Evolutionary conservation across 92 coral and sea anemone species (phyloP).

Genomic region (Paragorgia papillata): DNA sequence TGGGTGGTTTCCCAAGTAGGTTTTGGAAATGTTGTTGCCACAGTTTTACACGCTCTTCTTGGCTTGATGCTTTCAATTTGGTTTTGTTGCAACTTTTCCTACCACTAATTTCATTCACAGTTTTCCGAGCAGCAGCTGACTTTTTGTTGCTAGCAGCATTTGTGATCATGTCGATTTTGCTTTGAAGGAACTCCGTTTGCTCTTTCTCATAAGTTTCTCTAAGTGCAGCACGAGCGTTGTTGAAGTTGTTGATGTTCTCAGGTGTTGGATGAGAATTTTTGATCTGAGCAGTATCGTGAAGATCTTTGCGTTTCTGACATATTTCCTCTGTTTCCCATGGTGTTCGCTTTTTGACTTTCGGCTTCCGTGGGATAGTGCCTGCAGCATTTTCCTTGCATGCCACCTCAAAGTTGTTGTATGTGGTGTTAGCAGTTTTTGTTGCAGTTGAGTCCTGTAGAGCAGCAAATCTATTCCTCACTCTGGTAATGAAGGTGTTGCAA

Average conservation of each 20-base stretch:
- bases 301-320: conserved; percentile 18
- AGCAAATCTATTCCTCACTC: conserved; percentile 38
- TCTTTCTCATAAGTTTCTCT: background rate
- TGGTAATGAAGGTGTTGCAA: conserved; percentile 14
- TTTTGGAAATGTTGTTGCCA: conserved; percentile 50
- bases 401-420: conserved; percentile 28
- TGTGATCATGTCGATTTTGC: conserved; percentile 1
- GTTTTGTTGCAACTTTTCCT: conserved; percentile 30
- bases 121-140: conserved; percentile 43
- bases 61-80: conserved; percentile 21
- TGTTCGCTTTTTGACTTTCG: conserved; percentile 14
- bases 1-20: conserved; percentile 54
- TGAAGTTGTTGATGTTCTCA: background rate
- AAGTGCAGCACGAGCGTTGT: background rate
- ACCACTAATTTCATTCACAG: conserved; percentile 52
- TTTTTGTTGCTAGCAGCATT: conserved; percentile 16
- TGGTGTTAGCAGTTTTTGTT: background rate
- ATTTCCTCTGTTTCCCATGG: conserved; percentile 29
- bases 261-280: background rate
- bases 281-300: background rate
- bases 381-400: conserved; percentile 44
- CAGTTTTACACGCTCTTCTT: conserved; percentile 20
- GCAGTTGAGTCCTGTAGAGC: conserved; percentile 15
- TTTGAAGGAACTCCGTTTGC: background rate
- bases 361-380: conserved; percentile 29